Percentiles rank a stretch among this genome's conserved stretches.
Conservation (phyloP, 2,888 invertebrate genomes). For the Hylaea fasciaria region DNA sequence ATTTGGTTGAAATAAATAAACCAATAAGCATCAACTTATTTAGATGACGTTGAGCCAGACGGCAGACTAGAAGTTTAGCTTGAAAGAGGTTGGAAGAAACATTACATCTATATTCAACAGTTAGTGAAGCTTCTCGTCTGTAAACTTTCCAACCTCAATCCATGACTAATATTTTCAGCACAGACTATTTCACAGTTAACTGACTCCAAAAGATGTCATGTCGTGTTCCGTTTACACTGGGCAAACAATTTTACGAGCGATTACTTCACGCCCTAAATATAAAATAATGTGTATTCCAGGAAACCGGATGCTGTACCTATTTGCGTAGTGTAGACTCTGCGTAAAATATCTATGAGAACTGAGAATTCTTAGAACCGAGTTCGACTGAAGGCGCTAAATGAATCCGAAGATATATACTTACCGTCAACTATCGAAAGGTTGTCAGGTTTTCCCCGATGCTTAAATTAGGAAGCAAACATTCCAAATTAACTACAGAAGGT, state of each 20-base stretch:
- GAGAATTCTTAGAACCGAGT: slow-evolving; percentile 28
- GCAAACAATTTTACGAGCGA: slow-evolving; percentile 48
- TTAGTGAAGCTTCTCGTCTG: not conserved
- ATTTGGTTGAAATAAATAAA: too few relatives aligned
- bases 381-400: slow-evolving; percentile 24
- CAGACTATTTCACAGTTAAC: slow-evolving; percentile 27
- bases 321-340: slow-evolving; percentile 30
- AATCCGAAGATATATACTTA: slow-evolving; percentile 7
- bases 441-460: slow-evolving; percentile 17
- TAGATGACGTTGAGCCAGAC: too few relatives aligned
- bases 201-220: slow-evolving; percentile 31
- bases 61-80: too few relatives aligned
- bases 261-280: slow-evolving; percentile 54
- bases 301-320: slow-evolving; percentile 29
- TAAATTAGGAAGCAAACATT: slow-evolving; percentile 10
- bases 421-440: slow-evolving; percentile 13
- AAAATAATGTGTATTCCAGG: slow-evolving; percentile 30
- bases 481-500: slow-evolving; percentile 7
- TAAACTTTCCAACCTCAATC: not conserved
- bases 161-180: slow-evolving; percentile 22
- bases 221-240: slow-evolving; percentile 34
- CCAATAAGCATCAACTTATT: too few relatives aligned
- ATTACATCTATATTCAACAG: too few relatives aligned
- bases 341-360: slow-evolving; percentile 16
- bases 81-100: too few relatives aligned